Conservation (phyloP, 2,888 invertebrate species). For the Stenoptilia bipunctidactyla region DNA sequence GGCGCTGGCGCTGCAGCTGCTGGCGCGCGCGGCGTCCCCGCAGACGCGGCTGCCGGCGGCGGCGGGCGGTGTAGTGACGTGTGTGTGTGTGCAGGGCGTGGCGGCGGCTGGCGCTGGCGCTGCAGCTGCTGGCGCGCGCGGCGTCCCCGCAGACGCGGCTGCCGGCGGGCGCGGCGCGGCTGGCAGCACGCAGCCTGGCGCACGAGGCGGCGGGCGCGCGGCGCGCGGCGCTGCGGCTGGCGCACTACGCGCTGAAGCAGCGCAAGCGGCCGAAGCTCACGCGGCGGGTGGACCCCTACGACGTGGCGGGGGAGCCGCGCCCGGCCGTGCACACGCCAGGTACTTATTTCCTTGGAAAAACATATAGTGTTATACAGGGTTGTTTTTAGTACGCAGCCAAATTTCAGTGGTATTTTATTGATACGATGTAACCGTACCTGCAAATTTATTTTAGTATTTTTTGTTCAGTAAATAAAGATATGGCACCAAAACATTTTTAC, state of each 20-base stretch:
- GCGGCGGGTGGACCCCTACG: constrained; percentile 69
- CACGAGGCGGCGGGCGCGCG: constrained; percentile 87
- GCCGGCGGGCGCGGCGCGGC: constrained; percentile 73
- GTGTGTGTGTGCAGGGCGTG: constrained; percentile 80
- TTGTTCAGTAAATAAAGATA: too few relatives aligned
- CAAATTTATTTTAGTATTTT: too few relatives aligned
- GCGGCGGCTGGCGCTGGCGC: constrained; percentile 83
- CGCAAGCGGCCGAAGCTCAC: constrained; percentile 77
- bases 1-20: constrained; percentile 79
- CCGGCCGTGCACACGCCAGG: constrained; percentile 45
- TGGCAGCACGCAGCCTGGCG: constrained; percentile 75
- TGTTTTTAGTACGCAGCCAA: too few relatives aligned
- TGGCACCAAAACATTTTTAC: too few relatives aligned
- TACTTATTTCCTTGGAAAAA: too few relatives aligned
- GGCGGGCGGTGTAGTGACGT: constrained; percentile 75
- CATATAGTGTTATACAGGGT: too few relatives aligned
- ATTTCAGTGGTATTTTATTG: too few relatives aligned
- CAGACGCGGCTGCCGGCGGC: constrained; percentile 75
- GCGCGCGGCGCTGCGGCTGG: constrained; percentile 74
- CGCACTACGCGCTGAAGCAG: constrained; percentile 77
- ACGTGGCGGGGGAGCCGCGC: constrained; percentile 37
- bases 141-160: constrained; percentile 79
- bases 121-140: constrained; percentile 79
- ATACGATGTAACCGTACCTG: too few relatives aligned
- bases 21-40: constrained; percentile 79